Conservation (phyloP, 23 tunicate genomes). For the Botrylloides violaceus region DNA sequence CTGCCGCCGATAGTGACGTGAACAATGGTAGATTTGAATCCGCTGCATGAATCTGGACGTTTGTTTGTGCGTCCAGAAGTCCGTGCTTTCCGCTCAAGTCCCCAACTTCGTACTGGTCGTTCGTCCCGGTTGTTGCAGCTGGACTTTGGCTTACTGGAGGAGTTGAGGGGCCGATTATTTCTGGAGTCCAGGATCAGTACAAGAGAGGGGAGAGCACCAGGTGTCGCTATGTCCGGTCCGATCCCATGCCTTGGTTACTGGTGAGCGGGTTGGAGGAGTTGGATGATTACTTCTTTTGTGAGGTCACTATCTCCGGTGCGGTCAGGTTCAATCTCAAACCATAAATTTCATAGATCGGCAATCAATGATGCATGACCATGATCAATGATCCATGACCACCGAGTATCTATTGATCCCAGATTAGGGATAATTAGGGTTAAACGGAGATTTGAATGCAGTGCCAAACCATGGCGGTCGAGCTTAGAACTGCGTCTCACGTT, state of each 20-base stretch:
- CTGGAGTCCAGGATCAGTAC: neutral
- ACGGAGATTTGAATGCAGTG: too few relatives aligned
- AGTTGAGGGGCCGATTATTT: neutral
- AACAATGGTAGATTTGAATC: slow-evolving; percentile 50
- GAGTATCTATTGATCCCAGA: too few relatives aligned
- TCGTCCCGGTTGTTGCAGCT: slow-evolving; percentile 13
- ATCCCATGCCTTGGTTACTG: too few relatives aligned
- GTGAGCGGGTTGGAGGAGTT: neutral
- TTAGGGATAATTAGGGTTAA: too few relatives aligned
- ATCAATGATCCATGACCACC: too few relatives aligned
- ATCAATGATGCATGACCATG: too few relatives aligned
- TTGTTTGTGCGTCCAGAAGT: neutral
- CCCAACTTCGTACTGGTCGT: slow-evolving; percentile 61
- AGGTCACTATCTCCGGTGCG: too few relatives aligned
- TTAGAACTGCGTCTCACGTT: too few relatives aligned
- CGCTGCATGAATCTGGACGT: slow-evolving; percentile 12
- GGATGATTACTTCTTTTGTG: neutral
- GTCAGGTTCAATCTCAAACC: too few relatives aligned
- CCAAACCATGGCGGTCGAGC: too few relatives aligned
- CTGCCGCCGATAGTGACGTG: slow-evolving; percentile 34
- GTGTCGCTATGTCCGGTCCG: too few relatives aligned
- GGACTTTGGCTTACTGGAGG: neutral
- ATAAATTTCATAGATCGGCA: too few relatives aligned
- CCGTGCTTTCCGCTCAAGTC: slow-evolving; percentile 62
- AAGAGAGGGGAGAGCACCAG: neutral